A percentile compares a stretch with the other conserved stretches of the same genome.
These are phyloP conservation scores for Lasiurus cinereus DNA, from an alignment of 2,113 vertebrate genomes.

Conservation along the genomic window DNA sequence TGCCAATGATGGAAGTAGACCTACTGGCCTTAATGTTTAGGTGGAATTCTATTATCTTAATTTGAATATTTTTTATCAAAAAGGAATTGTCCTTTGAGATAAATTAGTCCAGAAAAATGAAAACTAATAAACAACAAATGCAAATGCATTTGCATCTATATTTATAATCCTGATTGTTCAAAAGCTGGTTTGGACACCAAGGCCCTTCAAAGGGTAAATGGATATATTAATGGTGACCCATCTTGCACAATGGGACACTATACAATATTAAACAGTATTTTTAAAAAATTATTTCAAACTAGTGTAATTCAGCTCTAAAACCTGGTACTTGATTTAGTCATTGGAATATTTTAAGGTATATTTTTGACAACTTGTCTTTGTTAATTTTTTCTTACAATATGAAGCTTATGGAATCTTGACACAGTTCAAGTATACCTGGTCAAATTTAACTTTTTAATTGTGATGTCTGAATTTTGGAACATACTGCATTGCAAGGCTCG, in stretches of 20 bases:
- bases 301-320: not conserved
- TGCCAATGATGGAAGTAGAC: not conserved
- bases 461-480: not conserved
- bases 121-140: not conserved
- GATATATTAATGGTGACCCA: not conserved
- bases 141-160: not conserved
- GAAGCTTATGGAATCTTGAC: not conserved
- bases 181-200: not conserved
- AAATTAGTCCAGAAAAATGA: not conserved
- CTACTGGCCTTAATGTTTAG: not conserved
- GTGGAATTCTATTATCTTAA: not conserved
- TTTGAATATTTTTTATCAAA: not conserved
- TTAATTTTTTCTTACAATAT: not conserved
- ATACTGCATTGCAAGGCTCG: not conserved
- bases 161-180: not conserved
- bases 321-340: not conserved
- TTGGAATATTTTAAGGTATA: not conserved
- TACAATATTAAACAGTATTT: not conserved
- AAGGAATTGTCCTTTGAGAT: not conserved
- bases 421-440: not conserved
- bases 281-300: not conserved
- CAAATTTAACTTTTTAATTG: not conserved
- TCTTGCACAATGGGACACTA: not conserved
- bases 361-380: not conserved
- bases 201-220: not conserved